A percentile compares a stretch with the other conserved stretches of the same genome.
Evolutionary conservation across 2,888 invertebrate species (phyloP).

Genomic region (Lithosia quadra): DNA sequence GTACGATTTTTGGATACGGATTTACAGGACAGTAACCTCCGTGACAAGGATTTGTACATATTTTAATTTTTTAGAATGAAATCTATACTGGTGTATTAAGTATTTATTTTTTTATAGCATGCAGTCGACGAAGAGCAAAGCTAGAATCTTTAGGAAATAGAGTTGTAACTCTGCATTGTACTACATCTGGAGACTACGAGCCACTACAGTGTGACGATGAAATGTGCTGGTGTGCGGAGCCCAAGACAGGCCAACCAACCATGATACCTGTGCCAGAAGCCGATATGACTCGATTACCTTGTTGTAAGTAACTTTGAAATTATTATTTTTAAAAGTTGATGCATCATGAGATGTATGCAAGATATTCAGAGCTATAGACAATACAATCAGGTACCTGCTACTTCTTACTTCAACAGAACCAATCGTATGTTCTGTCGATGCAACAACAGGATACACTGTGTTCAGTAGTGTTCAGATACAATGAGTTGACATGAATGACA

Average conservation of each 20-base stretch:
- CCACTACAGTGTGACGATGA: slow-evolving; percentile 89
- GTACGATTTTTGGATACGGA: too few species aligned
- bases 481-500: neutral
- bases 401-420: neutral
- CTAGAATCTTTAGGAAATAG: slow-evolving; percentile 77
- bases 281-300: slow-evolving; percentile 88
- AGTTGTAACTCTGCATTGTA: slow-evolving; percentile 88
- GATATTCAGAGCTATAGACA: too few species aligned
- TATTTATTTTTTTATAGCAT: slow-evolving; percentile 85
- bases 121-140: slow-evolving; percentile 87
- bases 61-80: neutral
- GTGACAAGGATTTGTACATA: neutral
- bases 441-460: too few species aligned
- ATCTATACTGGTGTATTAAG: neutral
- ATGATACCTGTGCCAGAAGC: slow-evolving; percentile 85
- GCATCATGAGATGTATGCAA: neutral
- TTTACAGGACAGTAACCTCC: neutral
- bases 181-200: slow-evolving; percentile 89
- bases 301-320: slow-evolving; percentile 86
- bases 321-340: neutral
- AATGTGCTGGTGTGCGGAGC: slow-evolving; percentile 90
- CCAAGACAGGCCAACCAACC: slow-evolving; percentile 87
- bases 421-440: too few species aligned
- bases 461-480: neutral
- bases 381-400: neutral